Base-by-base conservation (phyloP, 2,113 vertebrate species). In the Cinclus mexicanus region DNA sequence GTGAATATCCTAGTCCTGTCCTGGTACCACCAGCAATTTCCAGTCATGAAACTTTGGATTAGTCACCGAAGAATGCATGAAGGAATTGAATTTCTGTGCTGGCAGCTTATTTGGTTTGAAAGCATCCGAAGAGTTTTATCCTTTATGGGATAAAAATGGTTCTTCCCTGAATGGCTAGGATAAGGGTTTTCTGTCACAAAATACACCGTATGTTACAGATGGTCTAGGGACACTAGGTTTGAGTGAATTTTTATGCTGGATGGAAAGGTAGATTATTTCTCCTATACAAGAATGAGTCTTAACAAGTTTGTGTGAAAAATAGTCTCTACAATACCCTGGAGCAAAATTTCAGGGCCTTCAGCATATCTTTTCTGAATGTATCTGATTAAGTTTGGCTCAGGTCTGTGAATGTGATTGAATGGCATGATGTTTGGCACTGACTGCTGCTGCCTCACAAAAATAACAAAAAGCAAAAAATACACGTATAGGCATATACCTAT, bases 21-120 rank as follows among this genome's bases (percentile, higher is more conserved):
- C 14, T 77, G 55, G 42, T 75, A 44, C 77, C n/a, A 71, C 31
- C 64, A 81, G 31, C 0, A 0, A 82, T 85, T 68, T 53, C 69
- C 49, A 39, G 55, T 65, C 41, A 7, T 56, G n/a, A 81, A 96
- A 46, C 28, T 68, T 68, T 60, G 90, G 49, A 64, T 86, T 89
- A 94, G 64, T 68, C 53, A 55, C 88, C 82, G 80, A 90, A 87
- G 76, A 87, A 90, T 44, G 68, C 8, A 6, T 70, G 71, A 82
- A 96, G 71, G 60, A 88, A 84, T 64, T 90, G 26, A 83, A n/a
- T 89, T 87, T 83, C 85, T 91, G 56, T 78, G 72, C 72, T 89
- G 64, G 78, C 64, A 86, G 60, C 47, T 93, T 87, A 78, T 64
- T 3, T 0, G 64, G 56, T 69, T 89, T 83, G 89, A 83, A 94